Evolutionary conservation across 1,140 invertebrate genomes (phyloP).

Genomic region (Homarus americanus): DNA sequence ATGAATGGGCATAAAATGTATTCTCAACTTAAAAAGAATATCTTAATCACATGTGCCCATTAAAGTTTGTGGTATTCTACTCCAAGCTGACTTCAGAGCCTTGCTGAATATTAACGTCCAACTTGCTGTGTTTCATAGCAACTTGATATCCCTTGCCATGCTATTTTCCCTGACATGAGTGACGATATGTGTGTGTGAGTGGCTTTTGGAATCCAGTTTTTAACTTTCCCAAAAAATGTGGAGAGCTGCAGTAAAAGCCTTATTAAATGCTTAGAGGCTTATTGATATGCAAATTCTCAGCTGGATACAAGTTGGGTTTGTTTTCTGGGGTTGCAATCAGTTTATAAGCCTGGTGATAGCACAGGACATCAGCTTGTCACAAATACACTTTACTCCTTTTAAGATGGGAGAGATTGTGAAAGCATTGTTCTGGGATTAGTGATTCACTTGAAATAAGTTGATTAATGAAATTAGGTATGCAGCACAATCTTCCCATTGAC

Average conservation of each 20-base stretch:
- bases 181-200: not conserved
- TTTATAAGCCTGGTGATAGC: not conserved
- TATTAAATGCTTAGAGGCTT: not conserved
- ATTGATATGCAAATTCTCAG: not conserved
- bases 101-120: conserved; percentile 19
- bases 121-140: not conserved
- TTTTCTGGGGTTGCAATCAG: conserved; percentile 4
- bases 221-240: not conserved
- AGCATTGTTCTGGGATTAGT: not conserved
- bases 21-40: not conserved
- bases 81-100: not conserved
- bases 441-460: not conserved
- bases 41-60: conserved; percentile 3
- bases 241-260: not conserved
- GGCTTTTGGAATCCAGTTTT: not conserved
- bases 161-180: not conserved
- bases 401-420: not conserved
- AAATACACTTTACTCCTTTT: not conserved
- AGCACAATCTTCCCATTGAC: not conserved
- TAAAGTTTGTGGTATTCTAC: not conserved
- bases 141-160: not conserved
- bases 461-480: not conserved
- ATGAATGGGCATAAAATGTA: not conserved
- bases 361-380: conserved; percentile 5
- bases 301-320: not conserved